These are phyloP conservation scores for Tympanuchus pallidicinctus DNA, from an alignment of 2,113 vertebrate genomes.

Conservation along the genomic window DNA sequence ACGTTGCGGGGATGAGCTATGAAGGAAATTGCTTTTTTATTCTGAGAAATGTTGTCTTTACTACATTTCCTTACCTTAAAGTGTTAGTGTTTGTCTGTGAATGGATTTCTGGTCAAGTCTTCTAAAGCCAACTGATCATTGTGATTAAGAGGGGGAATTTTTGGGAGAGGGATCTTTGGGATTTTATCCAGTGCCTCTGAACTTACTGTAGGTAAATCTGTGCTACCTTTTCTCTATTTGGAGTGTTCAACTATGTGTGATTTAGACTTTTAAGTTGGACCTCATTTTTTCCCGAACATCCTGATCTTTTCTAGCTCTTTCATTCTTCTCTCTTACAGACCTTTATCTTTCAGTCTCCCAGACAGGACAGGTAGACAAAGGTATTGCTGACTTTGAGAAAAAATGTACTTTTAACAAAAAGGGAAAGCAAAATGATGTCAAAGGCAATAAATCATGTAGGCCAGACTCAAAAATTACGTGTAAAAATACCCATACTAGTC, in stretches of 20 bases:
- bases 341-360: slow-evolving; percentile 99
- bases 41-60: not conserved
- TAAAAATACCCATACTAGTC: slow-evolving; percentile 81
- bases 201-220: slow-evolving; percentile 59
- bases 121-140: slow-evolving; percentile 7
- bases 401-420: slow-evolving; percentile 84
- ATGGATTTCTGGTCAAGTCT: slow-evolving; percentile 32
- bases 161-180: slow-evolving; percentile 57
- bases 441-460: slow-evolving; percentile 87
- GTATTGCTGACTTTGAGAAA: slow-evolving; percentile 96
- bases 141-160: slow-evolving; percentile 45
- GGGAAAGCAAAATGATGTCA: slow-evolving; percentile 89
- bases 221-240: slow-evolving; percentile 60
- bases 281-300: slow-evolving; percentile 89
- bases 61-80: slow-evolving; percentile 8
- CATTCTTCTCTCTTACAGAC: slow-evolving; percentile 99
- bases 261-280: slow-evolving; percentile 87
- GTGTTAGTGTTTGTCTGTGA: slow-evolving; percentile 19
- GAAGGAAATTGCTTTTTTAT: not conserved
- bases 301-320: slow-evolving; percentile 98
- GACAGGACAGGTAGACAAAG: slow-evolving; percentile 99
- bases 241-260: slow-evolving; percentile 73
- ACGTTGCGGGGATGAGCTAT: not conserved
- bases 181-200: slow-evolving; percentile 44
- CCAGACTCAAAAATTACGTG: slow-evolving; percentile 92